Conservation (phyloP, 2,113 vertebrate genomes). For the Gorsachius goisagi region DNA sequence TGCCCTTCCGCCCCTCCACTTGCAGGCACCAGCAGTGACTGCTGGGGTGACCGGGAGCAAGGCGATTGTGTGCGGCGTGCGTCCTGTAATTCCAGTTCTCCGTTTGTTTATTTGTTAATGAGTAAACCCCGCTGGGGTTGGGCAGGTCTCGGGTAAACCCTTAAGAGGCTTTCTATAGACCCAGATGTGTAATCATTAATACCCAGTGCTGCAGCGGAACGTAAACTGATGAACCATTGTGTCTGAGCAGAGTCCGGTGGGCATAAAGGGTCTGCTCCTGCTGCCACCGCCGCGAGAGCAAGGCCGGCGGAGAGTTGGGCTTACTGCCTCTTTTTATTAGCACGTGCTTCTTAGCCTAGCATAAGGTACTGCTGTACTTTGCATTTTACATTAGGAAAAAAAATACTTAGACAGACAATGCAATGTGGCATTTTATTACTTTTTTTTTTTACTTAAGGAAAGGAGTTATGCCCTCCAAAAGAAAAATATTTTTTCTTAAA, state of each 20-base stretch:
- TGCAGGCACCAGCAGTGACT: not conserved
- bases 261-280: not conserved
- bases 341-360: not conserved
- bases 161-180: not conserved
- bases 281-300: rapidly evolving
- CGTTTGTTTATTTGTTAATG: constrained; percentile 39
- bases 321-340: not conserved
- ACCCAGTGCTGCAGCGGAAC: not conserved
- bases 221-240: rapidly evolving
- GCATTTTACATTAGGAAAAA: not conserved
- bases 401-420: not conserved
- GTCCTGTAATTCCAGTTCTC: not conserved
- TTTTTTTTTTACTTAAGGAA: not conserved
- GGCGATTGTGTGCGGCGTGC: rapidly evolving
- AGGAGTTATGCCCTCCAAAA: not conserved
- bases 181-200: not conserved
- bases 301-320: not conserved
- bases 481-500: not conserved
- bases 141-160: not conserved
- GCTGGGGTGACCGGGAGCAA: not conserved
- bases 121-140: constrained; percentile 30
- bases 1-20: rapidly evolving
- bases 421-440: not conserved
- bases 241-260: not conserved
- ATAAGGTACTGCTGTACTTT: not conserved